Evolutionary conservation across 2,888 invertebrate genomes (phyloP), one percentile per base, ranked within the genome.

Genomic region (Tachystola acroxantha): DNA sequence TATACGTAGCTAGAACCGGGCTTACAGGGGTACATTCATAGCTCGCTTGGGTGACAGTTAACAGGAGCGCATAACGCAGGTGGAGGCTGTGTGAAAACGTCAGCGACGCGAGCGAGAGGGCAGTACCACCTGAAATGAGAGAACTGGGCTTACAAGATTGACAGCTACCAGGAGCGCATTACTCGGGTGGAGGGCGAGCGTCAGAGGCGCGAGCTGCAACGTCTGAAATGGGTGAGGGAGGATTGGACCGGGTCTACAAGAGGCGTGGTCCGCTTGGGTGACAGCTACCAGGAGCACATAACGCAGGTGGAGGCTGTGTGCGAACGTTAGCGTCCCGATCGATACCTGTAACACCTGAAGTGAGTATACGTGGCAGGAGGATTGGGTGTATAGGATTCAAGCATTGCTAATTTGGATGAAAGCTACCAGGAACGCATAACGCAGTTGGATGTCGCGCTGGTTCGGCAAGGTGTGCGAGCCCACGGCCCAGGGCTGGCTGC

Each of bases 101-200:
- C 64, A 2, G 78, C 75, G 30, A 86, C 86, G 86, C 65, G 87
- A 36, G 69, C 82, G 0, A 85, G 72, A 0, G 79, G 87, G 1
- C 37, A 87, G 39, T 69, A 79, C 1, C 82, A 87, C 42, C 53
- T 80, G 25, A 79, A 74, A 84, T 85, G 32, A 49, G 67, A n/a
- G n/a, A n/a, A n/a, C n/a, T n/a, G n/a, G n/a, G n/a, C n/a, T n/a
- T n/a, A n/a, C n/a, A n/a, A n/a, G n/a, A n/a, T n/a, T n/a, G n/a
- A 81, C 27, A 70, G 66, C 35, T 86, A 86, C 24, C 78, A 78
- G 36, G 75, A 77, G 37, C 75, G 86, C 22, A 81, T 88, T 31
- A 73, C 76, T 0, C 82, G 84, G 42, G 46, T 87, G 12, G 85
- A 84, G 42, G 74, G 70, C 0, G 42, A 67, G 10, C 77, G 75